Conservation (phyloP, 2,113 vertebrate genomes). For the Pluvianellus socialis region DNA sequence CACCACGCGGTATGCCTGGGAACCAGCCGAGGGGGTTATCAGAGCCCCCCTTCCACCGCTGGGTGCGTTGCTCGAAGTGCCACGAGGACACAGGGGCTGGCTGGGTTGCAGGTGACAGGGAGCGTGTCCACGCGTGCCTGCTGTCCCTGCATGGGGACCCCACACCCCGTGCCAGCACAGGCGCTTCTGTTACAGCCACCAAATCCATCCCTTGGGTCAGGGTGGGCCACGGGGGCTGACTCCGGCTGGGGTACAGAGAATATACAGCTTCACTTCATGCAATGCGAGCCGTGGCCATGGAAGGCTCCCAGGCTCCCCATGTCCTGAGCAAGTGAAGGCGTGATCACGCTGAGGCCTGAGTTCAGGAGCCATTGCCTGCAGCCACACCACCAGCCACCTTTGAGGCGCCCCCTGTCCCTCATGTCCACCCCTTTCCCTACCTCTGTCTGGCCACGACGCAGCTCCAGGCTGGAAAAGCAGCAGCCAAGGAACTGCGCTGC, state of each 20-base stretch:
- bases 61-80: not conserved
- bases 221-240: fast-evolving
- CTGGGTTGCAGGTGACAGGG: not conserved
- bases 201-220: no score
- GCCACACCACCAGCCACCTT: no score
- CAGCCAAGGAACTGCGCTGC: not conserved
- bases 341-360: not conserved
- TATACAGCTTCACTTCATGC: not conserved
- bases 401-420: not conserved
- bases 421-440: fast-evolving
- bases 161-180: not conserved
- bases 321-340: not conserved
- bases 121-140: not conserved
- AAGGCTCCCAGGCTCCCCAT: not conserved
- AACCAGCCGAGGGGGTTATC: fast-evolving
- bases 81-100: not conserved
- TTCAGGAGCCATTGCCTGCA: not conserved
- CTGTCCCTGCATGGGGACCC: fast-evolving
- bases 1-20: not conserved
- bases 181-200: not conserved
- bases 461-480: not conserved
- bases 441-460: not conserved
- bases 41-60: fast-evolving
- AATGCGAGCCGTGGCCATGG: fast-evolving
- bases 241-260: not conserved